Percentiles rank a stretch among this genome's conserved stretches.
phyloP scores from a whole-genome alignment of 2,888 invertebrate species.

The Lasioglossum zephyrum region DNA sequence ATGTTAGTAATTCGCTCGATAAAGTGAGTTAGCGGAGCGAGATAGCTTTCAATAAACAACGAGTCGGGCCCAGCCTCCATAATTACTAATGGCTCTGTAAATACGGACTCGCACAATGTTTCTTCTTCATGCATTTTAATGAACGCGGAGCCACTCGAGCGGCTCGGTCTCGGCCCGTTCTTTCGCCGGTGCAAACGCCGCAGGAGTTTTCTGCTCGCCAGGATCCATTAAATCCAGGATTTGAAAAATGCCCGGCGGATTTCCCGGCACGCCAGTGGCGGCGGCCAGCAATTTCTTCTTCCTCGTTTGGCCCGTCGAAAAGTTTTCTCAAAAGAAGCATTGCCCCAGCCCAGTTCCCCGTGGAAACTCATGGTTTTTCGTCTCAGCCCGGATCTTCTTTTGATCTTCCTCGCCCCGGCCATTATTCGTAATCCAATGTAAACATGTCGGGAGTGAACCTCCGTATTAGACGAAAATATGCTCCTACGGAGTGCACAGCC shows the following conservation, averaged over 20 bases:
- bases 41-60: slow-evolving; percentile 43
- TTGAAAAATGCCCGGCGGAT: slow-evolving; percentile 35
- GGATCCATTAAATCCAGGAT: slow-evolving; percentile 50
- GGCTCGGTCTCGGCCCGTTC: background rate
- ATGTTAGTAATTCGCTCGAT: background rate
- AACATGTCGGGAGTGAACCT: slow-evolving; percentile 8
- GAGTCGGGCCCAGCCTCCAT: slow-evolving; percentile 16
- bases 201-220: slow-evolving; percentile 33
- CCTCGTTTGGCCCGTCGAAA: slow-evolving; percentile 3
- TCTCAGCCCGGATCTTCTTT: slow-evolving; percentile 30
- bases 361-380: slow-evolving; percentile 23
- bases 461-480: slow-evolving; percentile 21
- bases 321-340: slow-evolving; percentile 21
- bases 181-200: background rate
- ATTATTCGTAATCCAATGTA: slow-evolving; percentile 51
- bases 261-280: background rate
- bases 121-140: slow-evolving; percentile 52
- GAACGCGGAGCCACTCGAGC: slow-evolving; percentile 29
- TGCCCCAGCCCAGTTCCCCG: background rate
- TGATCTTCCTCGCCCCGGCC: slow-evolving; percentile 24
- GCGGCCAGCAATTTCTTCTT: slow-evolving; percentile 17
- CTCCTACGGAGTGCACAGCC: background rate
- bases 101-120: slow-evolving; percentile 27
- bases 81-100: slow-evolving; percentile 49
- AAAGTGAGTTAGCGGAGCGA: slow-evolving; percentile 7